Base-by-base conservation (phyloP, 2,888 invertebrate species). In the Alcis repandata region DNA sequence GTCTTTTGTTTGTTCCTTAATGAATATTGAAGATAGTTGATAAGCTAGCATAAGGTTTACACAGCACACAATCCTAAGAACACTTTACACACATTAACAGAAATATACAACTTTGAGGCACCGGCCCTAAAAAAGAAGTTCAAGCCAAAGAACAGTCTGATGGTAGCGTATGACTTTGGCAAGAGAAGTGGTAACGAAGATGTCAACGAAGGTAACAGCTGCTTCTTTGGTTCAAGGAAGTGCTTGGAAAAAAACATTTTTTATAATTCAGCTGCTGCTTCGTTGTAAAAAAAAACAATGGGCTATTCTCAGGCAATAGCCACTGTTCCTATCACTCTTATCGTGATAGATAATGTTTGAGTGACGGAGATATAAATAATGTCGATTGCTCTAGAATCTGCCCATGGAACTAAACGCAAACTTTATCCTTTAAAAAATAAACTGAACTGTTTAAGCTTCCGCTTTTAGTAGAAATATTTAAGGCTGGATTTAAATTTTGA, bases 91-190 rank as follows among this genome's bases (percentile, higher is more conserved):
- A 67, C 63, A 62, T 66, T 67, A 59, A 71, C 72, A 58, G 57
- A 68, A 71, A 71, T 70, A 70, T 70, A 78, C 74, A 77, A 75
- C 75, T 82, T 74, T 72, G 83, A 78, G 53, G 72, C 75, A 20
- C 78, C 81, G 33, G 59, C 74, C 43, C 82, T 79, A 67, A 87
- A 79, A 80, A 85, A 77, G 80, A 85, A 77, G 75, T 92, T 86
- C 79, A 85, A 82, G 60, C 90, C 90, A 54, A 89, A 87, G 77
- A 83, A 78, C 70, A 81, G 82, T 38, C 73, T 90, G 70, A 84
- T 89, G 88, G 86, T 87, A 63, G 91, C 90, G 27, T 70, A 80
- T 61, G 86, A 85, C 74, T 91, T 90, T 79, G 92, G 92, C 68
- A 92, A 92, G 83, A 78, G 92, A 70, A 86, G 83, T 82, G 84